phyloP scores from a whole-genome alignment of 2,888 invertebrate species.

The Druceiella hillmani region DNA sequence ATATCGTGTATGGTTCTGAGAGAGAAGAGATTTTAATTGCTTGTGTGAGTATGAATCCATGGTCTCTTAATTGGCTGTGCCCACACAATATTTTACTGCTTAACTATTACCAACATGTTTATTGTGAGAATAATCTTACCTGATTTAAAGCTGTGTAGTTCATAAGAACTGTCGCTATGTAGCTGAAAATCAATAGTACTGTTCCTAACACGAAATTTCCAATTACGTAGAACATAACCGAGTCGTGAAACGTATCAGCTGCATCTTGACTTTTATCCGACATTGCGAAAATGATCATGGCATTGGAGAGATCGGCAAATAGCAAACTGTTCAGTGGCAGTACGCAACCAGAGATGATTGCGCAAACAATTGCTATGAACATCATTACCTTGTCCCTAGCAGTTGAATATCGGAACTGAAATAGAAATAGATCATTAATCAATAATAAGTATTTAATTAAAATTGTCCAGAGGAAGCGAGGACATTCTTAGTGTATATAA shows the following conservation, averaged over 20 bases:
- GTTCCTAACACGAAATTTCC: conserved; percentile 58
- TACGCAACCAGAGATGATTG: conserved; percentile 55
- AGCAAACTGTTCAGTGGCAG: conserved; percentile 64
- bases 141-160: conserved; percentile 68
- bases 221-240: conserved; percentile 53
- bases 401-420: conserved; percentile 64
- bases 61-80: no score
- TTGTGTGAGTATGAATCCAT: no score
- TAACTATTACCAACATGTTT: no score
- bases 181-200: conserved; percentile 55
- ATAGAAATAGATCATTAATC: conserved; percentile 21
- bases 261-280: conserved; percentile 28
- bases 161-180: conserved; percentile 60
- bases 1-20: no score
- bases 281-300: conserved; percentile 53
- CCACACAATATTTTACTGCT: no score
- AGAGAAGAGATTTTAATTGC: no score
- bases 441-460: no score
- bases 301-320: conserved; percentile 58
- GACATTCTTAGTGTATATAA: no score
- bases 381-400: conserved; percentile 53
- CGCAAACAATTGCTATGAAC: conserved; percentile 49
- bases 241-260: conserved; percentile 48
- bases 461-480: no score
- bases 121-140: no score